phyloP scores from a whole-genome alignment of 2,797 vertebrate genomes.

The Astyanax mexicanus region DNA sequence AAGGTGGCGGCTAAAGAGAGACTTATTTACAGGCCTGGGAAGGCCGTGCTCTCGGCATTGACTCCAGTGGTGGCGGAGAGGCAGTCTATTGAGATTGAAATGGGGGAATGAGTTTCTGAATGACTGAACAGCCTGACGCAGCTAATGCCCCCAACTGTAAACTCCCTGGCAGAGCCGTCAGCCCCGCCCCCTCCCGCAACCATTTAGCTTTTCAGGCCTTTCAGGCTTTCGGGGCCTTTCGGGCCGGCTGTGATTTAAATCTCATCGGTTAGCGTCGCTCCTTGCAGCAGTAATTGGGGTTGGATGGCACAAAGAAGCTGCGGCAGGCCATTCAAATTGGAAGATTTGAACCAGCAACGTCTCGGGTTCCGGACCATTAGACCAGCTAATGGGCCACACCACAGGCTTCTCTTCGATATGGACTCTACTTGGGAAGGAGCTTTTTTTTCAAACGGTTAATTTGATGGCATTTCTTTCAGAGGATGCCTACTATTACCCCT shows the following conservation, averaged over 20 bases:
- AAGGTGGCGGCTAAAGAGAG: constrained; percentile 20
- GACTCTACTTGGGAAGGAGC: not conserved
- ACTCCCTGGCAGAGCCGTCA: constrained; percentile 7
- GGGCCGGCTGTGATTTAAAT: constrained; percentile 44
- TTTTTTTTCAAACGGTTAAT: constrained; percentile 8
- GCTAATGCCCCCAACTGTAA: constrained; percentile 42
- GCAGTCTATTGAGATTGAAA: constrained; percentile 50
- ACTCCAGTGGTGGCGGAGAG: constrained; percentile 20
- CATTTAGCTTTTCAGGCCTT: constrained; percentile 43
- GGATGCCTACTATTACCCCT: not conserved
- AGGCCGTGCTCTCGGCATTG: constrained; percentile 42
- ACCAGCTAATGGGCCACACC: constrained; percentile 14
- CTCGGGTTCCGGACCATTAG: not conserved
- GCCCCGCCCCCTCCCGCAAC: constrained; percentile 3
- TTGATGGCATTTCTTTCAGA: not conserved
- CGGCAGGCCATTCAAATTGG: constrained; percentile 15
- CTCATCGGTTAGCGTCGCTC: constrained; percentile 34
- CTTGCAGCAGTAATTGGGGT: constrained; percentile 24
- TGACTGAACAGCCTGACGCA: constrained; percentile 22
- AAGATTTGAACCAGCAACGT: constrained; percentile 2
- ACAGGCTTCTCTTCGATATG: not conserved
- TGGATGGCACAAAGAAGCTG: constrained; percentile 28
- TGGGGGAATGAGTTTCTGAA: constrained; percentile 44
- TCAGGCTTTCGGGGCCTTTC: constrained; percentile 18
- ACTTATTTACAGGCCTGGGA: constrained; percentile 59